A percentile compares a stretch with the other conserved stretches of the same genome.
These are phyloP conservation scores for Cyphomyrus discorhynchus DNA, from an alignment of 2,113 vertebrate species.

Conservation along the genomic window DNA sequence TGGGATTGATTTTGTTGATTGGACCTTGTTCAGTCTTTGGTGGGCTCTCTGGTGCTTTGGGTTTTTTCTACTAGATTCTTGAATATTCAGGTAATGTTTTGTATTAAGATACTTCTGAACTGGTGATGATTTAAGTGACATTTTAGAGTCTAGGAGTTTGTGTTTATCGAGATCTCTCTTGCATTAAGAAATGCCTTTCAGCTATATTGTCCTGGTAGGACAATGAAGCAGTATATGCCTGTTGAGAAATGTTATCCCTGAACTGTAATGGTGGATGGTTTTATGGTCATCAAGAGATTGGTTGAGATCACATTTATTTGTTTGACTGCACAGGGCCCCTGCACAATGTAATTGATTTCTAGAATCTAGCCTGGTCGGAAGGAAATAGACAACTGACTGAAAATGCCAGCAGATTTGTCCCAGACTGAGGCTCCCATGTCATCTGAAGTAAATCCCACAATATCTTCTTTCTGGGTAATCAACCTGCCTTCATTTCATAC, in stretches of 20 bases:
- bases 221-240: not conserved
- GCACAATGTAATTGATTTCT: not conserved
- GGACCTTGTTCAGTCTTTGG: not conserved
- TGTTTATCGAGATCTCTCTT: not conserved
- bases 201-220: not conserved
- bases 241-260: not conserved
- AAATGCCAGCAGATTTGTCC: not conserved
- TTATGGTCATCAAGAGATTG: not conserved
- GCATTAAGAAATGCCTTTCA: not conserved
- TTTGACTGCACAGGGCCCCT: not conserved
- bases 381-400: not conserved
- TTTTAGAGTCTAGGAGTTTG: not conserved
- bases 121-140: not conserved
- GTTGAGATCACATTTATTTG: not conserved
- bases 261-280: not conserved
- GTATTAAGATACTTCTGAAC: not conserved
- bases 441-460: not conserved
- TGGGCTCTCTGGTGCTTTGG: not conserved
- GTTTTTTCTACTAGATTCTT: not conserved
- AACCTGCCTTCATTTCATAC: not conserved
- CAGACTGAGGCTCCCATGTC: not conserved
- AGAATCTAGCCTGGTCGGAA: not conserved
- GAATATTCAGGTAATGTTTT: not conserved
- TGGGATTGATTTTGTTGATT: not conserved
- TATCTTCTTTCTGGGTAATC: not conserved